Conservation (phyloP, 2,888 invertebrate species). For the Pterobdella sp. region DNA sequence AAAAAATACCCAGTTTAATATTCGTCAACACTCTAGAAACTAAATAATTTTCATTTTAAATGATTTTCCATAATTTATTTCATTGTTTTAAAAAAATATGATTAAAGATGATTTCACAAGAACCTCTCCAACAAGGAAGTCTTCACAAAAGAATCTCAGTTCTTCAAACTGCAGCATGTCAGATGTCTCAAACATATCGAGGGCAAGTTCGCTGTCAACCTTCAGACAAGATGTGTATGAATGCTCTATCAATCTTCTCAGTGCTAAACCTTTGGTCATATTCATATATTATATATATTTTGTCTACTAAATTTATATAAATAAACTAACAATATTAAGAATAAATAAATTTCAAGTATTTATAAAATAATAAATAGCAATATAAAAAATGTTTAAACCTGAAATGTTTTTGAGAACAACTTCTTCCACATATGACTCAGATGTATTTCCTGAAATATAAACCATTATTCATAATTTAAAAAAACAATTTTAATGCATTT, state of each 20-base stretch:
- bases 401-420: slow-evolving; percentile 47
- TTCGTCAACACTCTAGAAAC: not conserved
- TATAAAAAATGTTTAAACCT: slow-evolving; percentile 33
- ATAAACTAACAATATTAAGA: not conserved
- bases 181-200: slow-evolving; percentile 49
- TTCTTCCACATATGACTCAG: slow-evolving; percentile 45
- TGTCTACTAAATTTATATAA: not conserved
- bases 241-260: slow-evolving; percentile 48
- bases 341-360: not conserved
- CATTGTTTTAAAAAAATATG: not conserved
- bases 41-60: not conserved
- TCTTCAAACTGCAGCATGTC: slow-evolving; percentile 49
- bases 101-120: too few species aligned
- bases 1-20: not conserved
- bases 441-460: slow-evolving; percentile 38
- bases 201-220: slow-evolving; percentile 47
- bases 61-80: not conserved
- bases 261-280: slow-evolving; percentile 40
- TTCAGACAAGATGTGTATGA: slow-evolving; percentile 49
- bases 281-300: not conserved
- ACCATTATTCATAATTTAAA: too few species aligned
- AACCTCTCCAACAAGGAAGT: slow-evolving; percentile 46
- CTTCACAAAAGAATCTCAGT: slow-evolving; percentile 45
- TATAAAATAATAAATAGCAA: not conserved
- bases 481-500: slow-evolving; percentile 44